These are phyloP conservation scores for Leptobrachium leishanense DNA, from an alignment of 2,113 vertebrate genomes.

Conservation along the genomic window DNA sequence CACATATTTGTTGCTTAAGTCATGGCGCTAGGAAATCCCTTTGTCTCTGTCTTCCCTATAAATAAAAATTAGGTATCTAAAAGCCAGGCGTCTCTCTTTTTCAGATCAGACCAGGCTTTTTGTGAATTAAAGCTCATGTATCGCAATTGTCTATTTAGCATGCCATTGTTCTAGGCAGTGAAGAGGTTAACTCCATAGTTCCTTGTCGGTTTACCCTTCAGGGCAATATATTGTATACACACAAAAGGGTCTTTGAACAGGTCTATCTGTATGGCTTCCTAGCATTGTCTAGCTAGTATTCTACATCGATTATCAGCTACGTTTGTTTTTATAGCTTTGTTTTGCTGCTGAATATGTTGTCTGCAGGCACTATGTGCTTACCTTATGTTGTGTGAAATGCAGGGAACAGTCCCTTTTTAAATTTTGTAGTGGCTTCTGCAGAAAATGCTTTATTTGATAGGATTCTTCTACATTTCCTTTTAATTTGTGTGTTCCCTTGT, in stretches of 20 bases:
- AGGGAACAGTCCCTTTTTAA: no score
- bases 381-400: neutral
- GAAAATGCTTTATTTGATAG: no score
- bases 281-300: neutral
- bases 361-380: neutral
- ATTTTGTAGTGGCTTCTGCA: no score
- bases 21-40: no score
- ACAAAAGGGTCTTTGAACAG: neutral
- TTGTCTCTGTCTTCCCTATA: no score
- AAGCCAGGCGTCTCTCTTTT: no score
- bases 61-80: no score
- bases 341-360: neutral
- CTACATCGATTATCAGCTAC: neutral
- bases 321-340: constrained; percentile 10
- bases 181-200: neutral
- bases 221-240: neutral
- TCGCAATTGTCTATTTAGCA: no score
- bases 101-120: no score
- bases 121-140: no score
- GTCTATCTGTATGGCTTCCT: neutral
- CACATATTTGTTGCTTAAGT: no score
- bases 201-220: neutral
- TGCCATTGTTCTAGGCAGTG: neutral
- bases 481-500: neutral
- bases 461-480: neutral